Conservation (phyloP, 2,888 invertebrate species). For the Tribolium freemani region DNA sequence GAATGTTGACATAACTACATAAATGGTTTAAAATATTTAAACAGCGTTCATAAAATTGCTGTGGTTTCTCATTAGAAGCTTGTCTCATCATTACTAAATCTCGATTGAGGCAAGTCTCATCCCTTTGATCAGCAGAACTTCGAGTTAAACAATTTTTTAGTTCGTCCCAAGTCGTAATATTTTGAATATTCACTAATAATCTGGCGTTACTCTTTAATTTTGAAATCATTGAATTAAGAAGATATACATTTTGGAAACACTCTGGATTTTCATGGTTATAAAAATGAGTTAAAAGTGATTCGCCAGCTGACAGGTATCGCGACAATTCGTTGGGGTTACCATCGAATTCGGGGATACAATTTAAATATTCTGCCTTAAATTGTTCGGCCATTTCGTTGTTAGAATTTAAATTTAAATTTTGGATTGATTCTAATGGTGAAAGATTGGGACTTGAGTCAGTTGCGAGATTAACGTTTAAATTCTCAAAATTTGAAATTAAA, state of each 20-base stretch:
- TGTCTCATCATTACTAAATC: conserved; percentile 45
- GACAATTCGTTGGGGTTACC: too few relatives aligned
- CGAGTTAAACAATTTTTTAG: conserved; percentile 16
- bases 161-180: conserved; percentile 14
- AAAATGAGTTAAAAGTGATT: too few relatives aligned
- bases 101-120: conserved; percentile 45
- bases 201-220: conserved; percentile 14
- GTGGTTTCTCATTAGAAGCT: conserved; percentile 39
- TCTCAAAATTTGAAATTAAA: not conserved
- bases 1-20: not conserved
- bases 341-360: too few relatives aligned
- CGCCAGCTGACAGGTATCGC: not conserved
- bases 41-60: conserved; percentile 44
- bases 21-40: conserved; percentile 38
- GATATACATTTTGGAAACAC: conserved; percentile 37
- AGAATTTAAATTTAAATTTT: too few relatives aligned
- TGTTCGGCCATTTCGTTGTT: too few relatives aligned
- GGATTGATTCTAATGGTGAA: too few relatives aligned
- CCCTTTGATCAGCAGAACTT: conserved; percentile 45
- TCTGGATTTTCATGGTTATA: conserved; percentile 24
- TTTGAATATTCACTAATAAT: conserved; percentile 36
- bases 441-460: not conserved
- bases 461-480: not conserved
- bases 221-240: conserved; percentile 34
- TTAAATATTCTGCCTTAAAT: too few relatives aligned